phyloP scores from a whole-genome alignment of 2,888 invertebrate genomes.

The Chrysina gloriosa region DNA sequence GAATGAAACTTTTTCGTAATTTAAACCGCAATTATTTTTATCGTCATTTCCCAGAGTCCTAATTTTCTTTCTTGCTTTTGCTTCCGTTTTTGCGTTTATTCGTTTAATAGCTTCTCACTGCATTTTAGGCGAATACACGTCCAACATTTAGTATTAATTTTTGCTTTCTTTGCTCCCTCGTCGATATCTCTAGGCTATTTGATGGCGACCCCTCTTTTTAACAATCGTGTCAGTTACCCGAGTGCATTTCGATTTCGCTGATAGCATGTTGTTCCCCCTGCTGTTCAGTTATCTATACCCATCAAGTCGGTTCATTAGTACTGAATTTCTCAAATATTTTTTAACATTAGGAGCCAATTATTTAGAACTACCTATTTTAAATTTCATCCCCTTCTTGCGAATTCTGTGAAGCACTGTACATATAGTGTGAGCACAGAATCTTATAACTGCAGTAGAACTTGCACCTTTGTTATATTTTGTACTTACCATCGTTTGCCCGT shows the following conservation, averaged over 20 bases:
- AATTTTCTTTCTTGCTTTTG: conserved; percentile 36
- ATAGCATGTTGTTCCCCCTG: conserved; percentile 23
- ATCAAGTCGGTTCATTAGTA: conserved; percentile 36
- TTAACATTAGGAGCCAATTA: conserved; percentile 20
- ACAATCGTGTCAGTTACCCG: conserved; percentile 34
- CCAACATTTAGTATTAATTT: conserved; percentile 33
- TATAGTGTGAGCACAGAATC: too few relatives aligned
- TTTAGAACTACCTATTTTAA: too few relatives aligned
- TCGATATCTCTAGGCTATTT: conserved; percentile 34
- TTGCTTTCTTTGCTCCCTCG: conserved; percentile 32
- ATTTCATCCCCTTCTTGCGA: too few relatives aligned
- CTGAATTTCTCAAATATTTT: conserved; percentile 12
- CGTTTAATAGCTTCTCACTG: conserved; percentile 12
- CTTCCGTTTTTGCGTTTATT: conserved; percentile 32
- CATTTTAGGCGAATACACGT: conserved; percentile 22
- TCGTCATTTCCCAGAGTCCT: conserved; percentile 21
- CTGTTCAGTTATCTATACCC: conserved; percentile 29
- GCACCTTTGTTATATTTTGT: not conserved
- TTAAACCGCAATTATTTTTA: conserved; percentile 38
- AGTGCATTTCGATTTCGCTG: conserved; percentile 38
- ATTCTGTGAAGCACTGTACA: too few relatives aligned
- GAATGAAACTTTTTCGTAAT: conserved; percentile 29
- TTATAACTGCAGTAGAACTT: too few relatives aligned
- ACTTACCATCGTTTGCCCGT: not conserved
- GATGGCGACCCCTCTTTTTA: conserved; percentile 31